Evolutionary conservation across 2,113 vertebrate species (phyloP), one percentile per base, ranked within the genome.

Genomic region (Mustela nigripes): DNA sequence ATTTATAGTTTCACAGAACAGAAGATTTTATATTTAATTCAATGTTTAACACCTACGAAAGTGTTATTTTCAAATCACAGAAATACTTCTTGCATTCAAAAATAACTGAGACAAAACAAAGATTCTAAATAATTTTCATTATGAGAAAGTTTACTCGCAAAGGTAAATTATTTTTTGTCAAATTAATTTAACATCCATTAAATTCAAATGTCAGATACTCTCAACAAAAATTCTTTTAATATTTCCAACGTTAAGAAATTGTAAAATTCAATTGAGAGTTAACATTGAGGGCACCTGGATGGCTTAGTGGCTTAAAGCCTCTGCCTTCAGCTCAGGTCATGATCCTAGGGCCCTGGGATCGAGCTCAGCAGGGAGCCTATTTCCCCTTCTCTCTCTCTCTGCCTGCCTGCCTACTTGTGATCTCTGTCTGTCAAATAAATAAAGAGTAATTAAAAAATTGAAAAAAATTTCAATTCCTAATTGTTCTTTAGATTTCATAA

Each of bases 11-110:
- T 97, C 76, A 93, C 81, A 94, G 39, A 86, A 89, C 11, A 80
- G 71, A 94, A 95, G 94, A 95, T 80, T 73, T 91, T 94, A 74
- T 74, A 81, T n/a, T 48, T 96, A 90, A 94, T 96, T 90, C 81
- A 39, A 81, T n/a, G 36, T 15, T 89, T 96, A 96, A 91, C 33
- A 71, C 74, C 60, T 86, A 92, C 45, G 79, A 90, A 94, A 19
- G 3, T 93, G 62, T 67, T 93, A 91, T 88, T 89, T 95, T 95
- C 45, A 92, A 97, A 91, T 96, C 65, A 89, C 39, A 80, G 45
- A 79, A 90, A 81, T 81, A 7, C 2, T 79, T 93, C 18, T 94
- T 95, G 26, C 0, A 84, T 67, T 83, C 50, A 18, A 90, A 71
- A 92, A 74, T 90, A 92, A 78, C 21, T 96, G 21, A 95, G 53